These are phyloP conservation scores for Salvator merianae DNA, from an alignment of 2,113 vertebrate genomes.

Conservation along the genomic window DNA sequence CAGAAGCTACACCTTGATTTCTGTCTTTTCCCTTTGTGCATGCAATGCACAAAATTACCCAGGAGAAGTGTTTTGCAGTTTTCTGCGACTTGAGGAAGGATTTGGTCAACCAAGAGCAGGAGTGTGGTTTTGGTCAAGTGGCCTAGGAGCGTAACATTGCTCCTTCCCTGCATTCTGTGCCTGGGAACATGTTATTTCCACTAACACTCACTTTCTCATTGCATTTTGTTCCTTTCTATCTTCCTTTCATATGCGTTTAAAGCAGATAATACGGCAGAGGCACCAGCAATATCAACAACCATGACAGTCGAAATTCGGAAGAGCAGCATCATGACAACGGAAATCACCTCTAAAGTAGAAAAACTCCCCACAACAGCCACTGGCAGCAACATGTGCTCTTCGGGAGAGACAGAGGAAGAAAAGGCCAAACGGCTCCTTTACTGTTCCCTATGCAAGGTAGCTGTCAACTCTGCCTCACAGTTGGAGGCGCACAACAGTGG, in stretches of 20 bases:
- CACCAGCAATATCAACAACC: slow-evolving; percentile 73
- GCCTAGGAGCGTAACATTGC: neutral
- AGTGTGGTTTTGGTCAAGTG: neutral
- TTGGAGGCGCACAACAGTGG: slow-evolving; percentile 98
- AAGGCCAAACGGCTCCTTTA: slow-evolving; percentile 94
- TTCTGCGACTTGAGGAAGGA: neutral
- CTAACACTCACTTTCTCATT: neutral
- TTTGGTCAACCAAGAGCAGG: neutral
- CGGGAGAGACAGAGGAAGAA: slow-evolving; percentile 90
- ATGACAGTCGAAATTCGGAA: slow-evolving; percentile 70
- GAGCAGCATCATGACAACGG: slow-evolving; percentile 70
- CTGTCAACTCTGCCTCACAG: slow-evolving; percentile 96
- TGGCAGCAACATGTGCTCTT: slow-evolving; percentile 71
- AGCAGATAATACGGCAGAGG: slow-evolving; percentile 75
- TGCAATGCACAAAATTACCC: no score
- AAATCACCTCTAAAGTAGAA: slow-evolving; percentile 78
- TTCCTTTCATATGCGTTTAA: slow-evolving; percentile 34
- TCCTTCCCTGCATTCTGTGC: neutral
- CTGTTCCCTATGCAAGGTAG: slow-evolving; percentile 98
- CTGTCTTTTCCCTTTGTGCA: no score
- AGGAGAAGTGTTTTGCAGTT: no score
- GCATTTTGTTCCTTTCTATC: neutral
- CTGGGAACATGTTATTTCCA: neutral
- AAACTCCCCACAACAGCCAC: slow-evolving; percentile 73
- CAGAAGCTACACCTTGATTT: no score